Conservation (phyloP, 2,797 vertebrate species). For the Rhinoraja longicauda region DNA sequence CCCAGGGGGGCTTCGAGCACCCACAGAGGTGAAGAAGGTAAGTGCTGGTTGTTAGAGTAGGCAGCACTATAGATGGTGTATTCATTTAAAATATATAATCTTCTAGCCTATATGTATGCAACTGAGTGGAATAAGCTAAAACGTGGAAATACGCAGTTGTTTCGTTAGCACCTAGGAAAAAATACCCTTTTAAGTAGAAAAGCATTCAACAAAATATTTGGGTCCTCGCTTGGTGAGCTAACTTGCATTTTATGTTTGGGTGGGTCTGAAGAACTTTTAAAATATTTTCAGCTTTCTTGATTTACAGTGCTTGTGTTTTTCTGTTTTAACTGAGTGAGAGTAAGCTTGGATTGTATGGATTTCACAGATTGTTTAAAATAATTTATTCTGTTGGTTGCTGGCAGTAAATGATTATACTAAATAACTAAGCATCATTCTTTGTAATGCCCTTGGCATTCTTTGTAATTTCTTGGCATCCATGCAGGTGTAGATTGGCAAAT, state of each 20-base stretch:
- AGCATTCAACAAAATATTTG: not conserved
- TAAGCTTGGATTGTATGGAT: not conserved
- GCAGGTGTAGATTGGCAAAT: no score
- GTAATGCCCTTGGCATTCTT: no score
- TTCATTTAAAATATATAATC: conserved; percentile 20
- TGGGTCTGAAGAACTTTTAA: not conserved
- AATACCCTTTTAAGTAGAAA: not conserved
- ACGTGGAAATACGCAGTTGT: not conserved
- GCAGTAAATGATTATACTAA: no score
- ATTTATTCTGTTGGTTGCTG: no score
- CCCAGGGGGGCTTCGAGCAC: conserved; percentile 77
- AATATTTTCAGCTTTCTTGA: not conserved
- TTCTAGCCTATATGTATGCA: not conserved
- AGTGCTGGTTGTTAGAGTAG: conserved; percentile 40
- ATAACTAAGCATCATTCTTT: no score
- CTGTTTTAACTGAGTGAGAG: not conserved
- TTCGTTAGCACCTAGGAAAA: not conserved
- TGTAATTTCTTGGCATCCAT: no score
- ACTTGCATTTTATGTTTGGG: not conserved
- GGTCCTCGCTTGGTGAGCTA: not conserved
- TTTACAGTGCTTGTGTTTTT: not conserved
- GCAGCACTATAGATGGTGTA: conserved; percentile 34
- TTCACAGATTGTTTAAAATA: no score
- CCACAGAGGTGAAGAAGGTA: conserved; percentile 88
- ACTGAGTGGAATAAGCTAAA: not conserved